Base-by-base conservation (phyloP, 2,113 vertebrate species). In the Callipepla squamata region DNA sequence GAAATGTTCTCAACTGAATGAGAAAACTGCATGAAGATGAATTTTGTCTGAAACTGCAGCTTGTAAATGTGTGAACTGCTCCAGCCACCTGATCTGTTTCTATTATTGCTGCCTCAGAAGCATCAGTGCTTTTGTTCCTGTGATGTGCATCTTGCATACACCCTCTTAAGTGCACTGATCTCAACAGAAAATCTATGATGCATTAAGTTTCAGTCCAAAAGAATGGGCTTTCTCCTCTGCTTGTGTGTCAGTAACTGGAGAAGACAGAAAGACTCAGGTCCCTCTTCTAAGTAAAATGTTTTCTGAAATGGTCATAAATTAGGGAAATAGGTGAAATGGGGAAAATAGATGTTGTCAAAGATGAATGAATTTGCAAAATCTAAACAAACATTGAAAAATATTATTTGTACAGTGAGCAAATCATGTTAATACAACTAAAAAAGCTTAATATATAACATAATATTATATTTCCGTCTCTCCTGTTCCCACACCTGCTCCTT, bases 1-100 rank as follows among this genome's bases (percentile, higher is more conserved):
- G 69, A 93, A 95, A 81, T 36, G 74, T 79, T 92, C 84, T 55
- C 45, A 89, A 66, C 16, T 89, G 90, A 89, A 93, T 55, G 69
- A 75, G 77, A 62, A 90, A 88, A 70, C 2, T 5, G 7, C 76
- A 78, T 55, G 61, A 84, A 89, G 80, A 93, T 55, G 4, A 93
- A 94, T 94, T 81, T 68, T 51, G 73, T 63, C 34, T 90, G 61
- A 80, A 89, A 40, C 47, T 84, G 14, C 13, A 75, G 38, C 25
- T 88, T 88, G 74, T 69, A 88, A 80, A 80, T 18, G 9, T 58
- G 58, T 81, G 80, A 83, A 77, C 13, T 1, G 3, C 53, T 89
- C 68, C 77, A 59, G 38, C n/a, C 68, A 67, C 77, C 62, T 59
- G 32, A 59, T 13, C 28, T 51, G 38, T 22, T 73, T 91, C 40